Base-by-base conservation (phyloP, 2,113 vertebrate genomes). In the Leucosticte australis region DNA sequence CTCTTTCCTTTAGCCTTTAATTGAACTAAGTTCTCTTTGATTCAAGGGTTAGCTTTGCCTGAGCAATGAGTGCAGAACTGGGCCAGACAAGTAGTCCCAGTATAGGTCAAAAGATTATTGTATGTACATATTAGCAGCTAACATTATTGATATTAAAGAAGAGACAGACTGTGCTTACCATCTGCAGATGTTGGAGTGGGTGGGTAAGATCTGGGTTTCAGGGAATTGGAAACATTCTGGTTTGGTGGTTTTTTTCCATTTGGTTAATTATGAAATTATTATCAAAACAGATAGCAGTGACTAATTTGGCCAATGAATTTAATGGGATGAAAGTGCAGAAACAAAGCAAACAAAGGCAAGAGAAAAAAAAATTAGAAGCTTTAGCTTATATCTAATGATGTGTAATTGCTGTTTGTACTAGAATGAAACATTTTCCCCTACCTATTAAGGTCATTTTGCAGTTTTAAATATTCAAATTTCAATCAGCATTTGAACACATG, bases 141-240 rank as follows among this genome's bases (percentile, higher is more conserved):
- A 47, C 30, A 33, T 75, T 92, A 89, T 30, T 94, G 82, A 55
- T 87, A 87, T 69, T 91, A 76, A 82, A 63, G 67, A 85, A 84
- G 78, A 92, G 67, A 79, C 41, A n/a, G 46, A 60, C 84, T 65
- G 59, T 79, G 64, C 79, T 92, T 86, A 39, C 63, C 59, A 50
- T 90, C 84, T 92, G 91, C 93, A 93, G 84, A 91, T 95, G 87
- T 83, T 94, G 82, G 75, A 88, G 91, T 83, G 87, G 67, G 75
- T 91, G 93, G 82, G 53, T 89, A 80, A 86, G 67, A 39, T 59
- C 82, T 92, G 67, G n/a, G 67, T 55, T 95, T 94, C 80, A 92
- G 71, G 67, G 78, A 91, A 63, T 55, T 93, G 67, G 78, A 92
- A 90, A 42, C 37, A 76, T 79, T 46, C 8, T 87, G 44, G 6